phyloP scores from a whole-genome alignment of 1,140 invertebrate species.

The Penaeus indicus region DNA sequence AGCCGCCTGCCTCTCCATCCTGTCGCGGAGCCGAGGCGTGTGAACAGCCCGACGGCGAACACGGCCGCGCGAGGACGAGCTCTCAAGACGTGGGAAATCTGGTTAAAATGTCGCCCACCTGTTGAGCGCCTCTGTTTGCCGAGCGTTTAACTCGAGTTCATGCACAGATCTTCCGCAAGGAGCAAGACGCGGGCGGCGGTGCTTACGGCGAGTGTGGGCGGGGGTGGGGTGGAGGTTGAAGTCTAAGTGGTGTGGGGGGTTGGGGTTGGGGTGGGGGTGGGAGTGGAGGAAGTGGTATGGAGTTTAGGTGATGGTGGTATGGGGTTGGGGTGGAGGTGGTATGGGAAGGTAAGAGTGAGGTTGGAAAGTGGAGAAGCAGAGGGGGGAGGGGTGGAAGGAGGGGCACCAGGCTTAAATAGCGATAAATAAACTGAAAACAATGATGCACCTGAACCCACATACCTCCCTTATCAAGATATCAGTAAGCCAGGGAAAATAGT shows the following conservation, averaged over 20 bases:
- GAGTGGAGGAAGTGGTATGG: background rate
- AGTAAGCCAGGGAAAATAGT: too few species aligned
- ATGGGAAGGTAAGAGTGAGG: background rate
- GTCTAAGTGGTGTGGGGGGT: background rate
- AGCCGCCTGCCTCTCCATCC: background rate
- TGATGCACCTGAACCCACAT: too few species aligned
- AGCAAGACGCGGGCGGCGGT: background rate
- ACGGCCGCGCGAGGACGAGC: too few species aligned
- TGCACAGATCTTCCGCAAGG: background rate
- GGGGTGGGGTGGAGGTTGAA: background rate
- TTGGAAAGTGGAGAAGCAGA: background rate
- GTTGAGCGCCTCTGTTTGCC: too few species aligned
- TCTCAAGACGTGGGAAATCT: too few species aligned
- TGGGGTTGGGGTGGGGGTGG: too few species aligned
- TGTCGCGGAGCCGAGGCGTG: background rate
- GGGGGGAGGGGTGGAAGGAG: background rate
- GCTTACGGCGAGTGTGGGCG: background rate
- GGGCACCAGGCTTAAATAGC: too few species aligned
- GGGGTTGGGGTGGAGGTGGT: background rate
- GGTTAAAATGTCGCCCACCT: too few species aligned
- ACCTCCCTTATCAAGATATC: too few species aligned
- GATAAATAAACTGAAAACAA: too few species aligned
- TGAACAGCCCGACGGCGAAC: too few species aligned
- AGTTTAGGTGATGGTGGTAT: background rate
- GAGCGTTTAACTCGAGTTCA: too few species aligned